phyloP scores from a whole-genome alignment of 35 echinoderm and acorn worm species.

The Heliocidaris tuberculata region DNA sequence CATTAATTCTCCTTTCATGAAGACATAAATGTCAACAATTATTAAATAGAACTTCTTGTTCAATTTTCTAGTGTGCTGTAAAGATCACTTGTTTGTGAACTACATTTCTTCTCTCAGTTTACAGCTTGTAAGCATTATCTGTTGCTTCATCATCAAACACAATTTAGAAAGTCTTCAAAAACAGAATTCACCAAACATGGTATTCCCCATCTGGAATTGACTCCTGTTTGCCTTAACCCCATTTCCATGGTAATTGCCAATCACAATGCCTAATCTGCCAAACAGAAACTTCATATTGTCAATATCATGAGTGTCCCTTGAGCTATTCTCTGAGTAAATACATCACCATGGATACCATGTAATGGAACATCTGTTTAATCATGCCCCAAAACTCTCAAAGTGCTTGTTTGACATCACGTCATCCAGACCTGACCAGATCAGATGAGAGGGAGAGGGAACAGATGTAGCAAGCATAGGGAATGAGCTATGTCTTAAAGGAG shows the following conservation, averaged over 20 bases:
- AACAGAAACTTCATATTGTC: background rate
- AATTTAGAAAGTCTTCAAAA: too few species aligned
- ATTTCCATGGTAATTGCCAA: background rate
- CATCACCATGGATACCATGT: background rate
- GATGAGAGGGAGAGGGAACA: background rate
- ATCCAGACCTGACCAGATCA: background rate
- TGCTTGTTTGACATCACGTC: background rate
- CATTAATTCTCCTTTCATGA: too few species aligned
- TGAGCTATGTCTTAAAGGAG: too few species aligned
- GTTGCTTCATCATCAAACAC: too few species aligned
- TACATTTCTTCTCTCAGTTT: too few species aligned
- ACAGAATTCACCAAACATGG: too few species aligned
- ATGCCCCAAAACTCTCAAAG: background rate
- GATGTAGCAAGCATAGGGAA: background rate
- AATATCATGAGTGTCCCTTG: background rate
- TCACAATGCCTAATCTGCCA: background rate
- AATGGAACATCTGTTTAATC: conserved; percentile 11
- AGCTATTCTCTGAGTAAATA: background rate
- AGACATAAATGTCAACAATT: too few species aligned
- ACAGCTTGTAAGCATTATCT: too few species aligned
- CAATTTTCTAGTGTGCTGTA: too few species aligned
- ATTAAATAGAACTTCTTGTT: too few species aligned
- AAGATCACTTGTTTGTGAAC: too few species aligned
- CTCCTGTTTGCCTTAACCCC: background rate
- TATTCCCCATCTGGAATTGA: too few species aligned